Conservation (phyloP, 2,797 vertebrate genomes). For the Graptemys geographica region DNA sequence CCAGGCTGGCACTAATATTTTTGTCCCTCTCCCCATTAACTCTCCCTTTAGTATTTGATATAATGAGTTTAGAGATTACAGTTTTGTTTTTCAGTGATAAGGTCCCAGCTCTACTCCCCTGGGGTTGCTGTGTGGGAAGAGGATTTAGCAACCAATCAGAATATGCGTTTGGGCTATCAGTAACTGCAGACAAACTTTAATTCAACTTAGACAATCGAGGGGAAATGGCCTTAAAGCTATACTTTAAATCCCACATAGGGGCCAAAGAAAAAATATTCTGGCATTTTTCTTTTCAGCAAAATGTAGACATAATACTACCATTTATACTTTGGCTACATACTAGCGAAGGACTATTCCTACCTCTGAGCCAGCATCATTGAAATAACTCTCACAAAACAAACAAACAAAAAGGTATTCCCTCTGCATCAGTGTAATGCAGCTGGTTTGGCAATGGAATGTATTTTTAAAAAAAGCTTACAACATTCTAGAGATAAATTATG, state of each 20-base stretch:
- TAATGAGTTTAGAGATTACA: not conserved
- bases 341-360: not conserved
- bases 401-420: not conserved
- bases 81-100: not conserved
- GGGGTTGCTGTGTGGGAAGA: not conserved
- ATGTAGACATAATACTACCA: not conserved
- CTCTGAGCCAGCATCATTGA: not conserved
- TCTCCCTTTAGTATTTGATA: not conserved
- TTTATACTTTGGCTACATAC: not conserved
- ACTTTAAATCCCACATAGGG: not conserved
- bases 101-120: not conserved
- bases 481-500: not conserved
- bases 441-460: not conserved
- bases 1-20: not conserved
- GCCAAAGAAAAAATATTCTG: not conserved
- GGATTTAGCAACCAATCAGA: not conserved
- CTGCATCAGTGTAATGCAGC: not conserved
- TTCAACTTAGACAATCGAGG: not conserved
- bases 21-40: accelerated
- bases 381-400: not conserved
- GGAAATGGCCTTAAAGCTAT: not conserved
- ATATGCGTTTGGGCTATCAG: not conserved
- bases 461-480: not conserved
- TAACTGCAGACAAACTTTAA: not conserved
- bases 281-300: not conserved